Base-by-base conservation (phyloP, 2,113 vertebrate genomes). In the Setophaga kirtlandii region DNA sequence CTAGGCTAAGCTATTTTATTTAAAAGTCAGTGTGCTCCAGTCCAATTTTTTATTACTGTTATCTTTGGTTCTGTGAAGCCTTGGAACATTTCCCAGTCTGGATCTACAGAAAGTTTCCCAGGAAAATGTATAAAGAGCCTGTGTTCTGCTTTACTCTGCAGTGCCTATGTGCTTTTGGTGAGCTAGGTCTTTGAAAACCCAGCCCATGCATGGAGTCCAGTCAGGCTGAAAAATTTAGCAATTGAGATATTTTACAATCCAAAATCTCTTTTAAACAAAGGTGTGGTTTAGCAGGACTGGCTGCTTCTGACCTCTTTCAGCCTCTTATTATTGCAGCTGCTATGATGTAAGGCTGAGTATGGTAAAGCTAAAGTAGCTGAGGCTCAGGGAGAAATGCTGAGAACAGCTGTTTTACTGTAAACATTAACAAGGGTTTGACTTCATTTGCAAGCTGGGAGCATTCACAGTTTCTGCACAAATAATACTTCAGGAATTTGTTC, bases 41-140 rank as follows among this genome's bases (percentile, higher is more conserved):
- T 90, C 93, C 75, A 59, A 74, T 85, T 96, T 93, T 70, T 95
- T 94, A 93, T 96, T 95, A 89, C 96, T 93, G 93, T 97, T 96
- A 97, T 96, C 97, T 96, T 98, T 97, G 95, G 96, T 96, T 97
- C 64, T 83, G 81, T 93, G 96, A 97, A 96, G 84, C 94, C 93
- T 93, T 97, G 97, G 97, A 98, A 92, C 85, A 70, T 92, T 97
- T 98, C 97, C 98, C 97, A 97, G 97, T 64, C 94, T 97, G 87
- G 83, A 92, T 96, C 96, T 96, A 98, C 95, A 97, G 96, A 96
- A 97, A 93, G 89, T 97, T 98, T 98, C 96, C 96, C 69, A 77
- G 93, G 97, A 97, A 98, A 98, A 97, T 44, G 55, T 87, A 97
- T 96, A 97, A 98, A 97, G 88, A 92, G 91, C 93, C 96, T 97